These are phyloP conservation scores for Astatoreochromis straeleni DNA, from an alignment of 2,113 vertebrate genomes.

Conservation along the genomic window DNA sequence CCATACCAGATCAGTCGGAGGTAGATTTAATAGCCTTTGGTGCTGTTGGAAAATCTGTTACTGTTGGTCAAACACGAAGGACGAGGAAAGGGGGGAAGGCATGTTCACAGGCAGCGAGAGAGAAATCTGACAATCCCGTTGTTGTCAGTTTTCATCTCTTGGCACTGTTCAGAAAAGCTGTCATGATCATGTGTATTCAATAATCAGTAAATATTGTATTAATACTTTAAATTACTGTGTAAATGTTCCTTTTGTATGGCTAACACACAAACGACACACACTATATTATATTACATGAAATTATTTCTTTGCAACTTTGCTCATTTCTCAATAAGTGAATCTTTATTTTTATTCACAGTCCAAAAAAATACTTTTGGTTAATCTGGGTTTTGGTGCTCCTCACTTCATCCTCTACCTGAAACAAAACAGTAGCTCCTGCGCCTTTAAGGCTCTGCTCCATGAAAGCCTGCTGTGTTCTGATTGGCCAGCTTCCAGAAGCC, in stretches of 20 bases:
- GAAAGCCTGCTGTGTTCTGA: neutral
- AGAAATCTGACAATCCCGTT: neutral
- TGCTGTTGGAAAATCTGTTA: neutral
- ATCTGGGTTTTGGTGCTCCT: neutral
- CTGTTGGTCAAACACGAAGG: neutral
- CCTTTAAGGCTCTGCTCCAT: neutral
- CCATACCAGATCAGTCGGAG: neutral
- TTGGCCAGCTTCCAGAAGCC: neutral
- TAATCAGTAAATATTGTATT: neutral
- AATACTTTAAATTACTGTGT: neutral
- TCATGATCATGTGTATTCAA: accelerated
- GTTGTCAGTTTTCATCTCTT: neutral
- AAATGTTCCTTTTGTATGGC: neutral
- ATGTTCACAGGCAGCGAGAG: accelerated
- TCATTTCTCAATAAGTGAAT: neutral
- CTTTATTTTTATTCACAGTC: neutral
- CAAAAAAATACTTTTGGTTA: neutral
- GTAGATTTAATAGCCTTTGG: neutral
- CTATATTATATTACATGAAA: accelerated
- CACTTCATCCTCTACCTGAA: neutral
- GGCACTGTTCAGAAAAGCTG: neutral
- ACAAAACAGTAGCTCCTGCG: accelerated
- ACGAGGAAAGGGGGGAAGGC: neutral
- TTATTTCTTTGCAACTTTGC: neutral
- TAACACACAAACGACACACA: accelerated